These are phyloP conservation scores for Rhaphigaster nebulosa DNA, from an alignment of 2,888 invertebrate species.

Conservation along the genomic window DNA sequence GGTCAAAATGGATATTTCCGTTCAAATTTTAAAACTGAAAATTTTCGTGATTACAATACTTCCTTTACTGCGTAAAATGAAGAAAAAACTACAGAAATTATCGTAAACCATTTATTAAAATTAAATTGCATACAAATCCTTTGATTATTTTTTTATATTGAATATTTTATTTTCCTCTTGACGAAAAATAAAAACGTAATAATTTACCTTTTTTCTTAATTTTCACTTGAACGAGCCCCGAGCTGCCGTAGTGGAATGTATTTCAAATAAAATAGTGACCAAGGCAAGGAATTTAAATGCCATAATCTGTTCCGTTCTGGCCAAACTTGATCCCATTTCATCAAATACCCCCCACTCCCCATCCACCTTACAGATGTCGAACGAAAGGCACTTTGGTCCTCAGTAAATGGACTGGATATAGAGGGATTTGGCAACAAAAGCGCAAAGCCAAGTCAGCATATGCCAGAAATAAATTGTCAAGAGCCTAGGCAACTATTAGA, in stretches of 20 bases:
- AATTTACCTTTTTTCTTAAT: no score
- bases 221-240: background rate
- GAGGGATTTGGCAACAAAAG: background rate
- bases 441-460: background rate
- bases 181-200: no score
- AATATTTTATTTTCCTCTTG: no score
- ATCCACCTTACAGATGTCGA: background rate
- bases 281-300: background rate
- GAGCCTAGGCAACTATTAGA: background rate
- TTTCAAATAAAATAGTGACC: background rate
- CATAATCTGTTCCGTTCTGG: background rate
- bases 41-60: no score
- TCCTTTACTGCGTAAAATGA: no score
- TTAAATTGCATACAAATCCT: no score
- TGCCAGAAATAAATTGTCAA: background rate
- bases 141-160: no score
- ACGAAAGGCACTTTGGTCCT: background rate
- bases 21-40: no score
- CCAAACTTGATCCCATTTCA: background rate
- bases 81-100: no score
- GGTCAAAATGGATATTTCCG: no score
- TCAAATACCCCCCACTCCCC: background rate
- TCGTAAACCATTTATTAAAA: no score
- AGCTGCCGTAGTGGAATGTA: background rate
- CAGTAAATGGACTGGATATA: slow-evolving; percentile 14